Conservation (phyloP, 2,797 vertebrate species). For the Sebastes minor region DNA sequence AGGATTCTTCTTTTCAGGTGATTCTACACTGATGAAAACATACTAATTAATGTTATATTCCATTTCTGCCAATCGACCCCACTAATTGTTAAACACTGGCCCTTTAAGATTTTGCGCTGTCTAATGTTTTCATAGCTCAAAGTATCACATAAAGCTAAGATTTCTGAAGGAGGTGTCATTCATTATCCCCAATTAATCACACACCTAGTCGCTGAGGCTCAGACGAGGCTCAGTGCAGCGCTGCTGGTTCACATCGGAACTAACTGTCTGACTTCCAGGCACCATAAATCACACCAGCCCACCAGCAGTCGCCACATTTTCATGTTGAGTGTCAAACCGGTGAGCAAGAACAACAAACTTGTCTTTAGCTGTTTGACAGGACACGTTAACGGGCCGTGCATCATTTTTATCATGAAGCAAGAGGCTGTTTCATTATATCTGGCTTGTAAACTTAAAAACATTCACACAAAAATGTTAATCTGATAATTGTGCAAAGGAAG, state of each 20-base stretch:
- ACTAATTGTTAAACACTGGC: too few species aligned
- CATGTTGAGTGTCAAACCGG: slow-evolving; percentile 19
- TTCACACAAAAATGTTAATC: background rate
- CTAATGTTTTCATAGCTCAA: background rate
- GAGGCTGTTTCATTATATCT: background rate
- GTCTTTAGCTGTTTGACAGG: slow-evolving; percentile 34
- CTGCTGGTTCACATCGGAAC: slow-evolving; percentile 1
- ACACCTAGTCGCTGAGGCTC: background rate
- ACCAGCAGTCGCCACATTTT: slow-evolving; percentile 16
- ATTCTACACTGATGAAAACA: too few species aligned
- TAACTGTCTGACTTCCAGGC: background rate
- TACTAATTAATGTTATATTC: too few species aligned
- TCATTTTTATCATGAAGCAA: background rate
- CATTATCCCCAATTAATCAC: background rate
- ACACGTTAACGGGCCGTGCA: slow-evolving; percentile 15
- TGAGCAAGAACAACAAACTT: slow-evolving; percentile 51
- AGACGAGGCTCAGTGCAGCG: background rate
- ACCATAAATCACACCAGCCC: slow-evolving; percentile 39
- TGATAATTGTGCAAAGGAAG: background rate
- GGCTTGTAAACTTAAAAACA: background rate
- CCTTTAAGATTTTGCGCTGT: background rate
- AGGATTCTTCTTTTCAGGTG: too few species aligned
- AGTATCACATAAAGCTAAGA: background rate
- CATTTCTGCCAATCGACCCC: too few species aligned
- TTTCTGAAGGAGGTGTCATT: background rate